These are phyloP conservation scores for Drosophila nebulosa DNA, from an alignment of 1,140 invertebrate genomes.

Conservation along the genomic window DNA sequence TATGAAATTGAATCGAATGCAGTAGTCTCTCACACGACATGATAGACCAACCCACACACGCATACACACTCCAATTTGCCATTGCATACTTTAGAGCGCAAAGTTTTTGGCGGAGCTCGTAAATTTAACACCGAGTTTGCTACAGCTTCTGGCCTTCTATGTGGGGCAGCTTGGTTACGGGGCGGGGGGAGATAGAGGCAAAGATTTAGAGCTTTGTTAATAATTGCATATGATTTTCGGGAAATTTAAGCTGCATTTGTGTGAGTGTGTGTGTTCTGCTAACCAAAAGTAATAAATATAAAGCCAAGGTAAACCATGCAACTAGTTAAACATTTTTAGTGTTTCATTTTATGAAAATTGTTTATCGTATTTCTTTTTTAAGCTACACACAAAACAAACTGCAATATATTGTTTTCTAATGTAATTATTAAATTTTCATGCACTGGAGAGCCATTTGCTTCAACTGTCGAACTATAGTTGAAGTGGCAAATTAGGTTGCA, in stretches of 20 bases:
- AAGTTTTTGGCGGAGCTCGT: constrained; percentile 50
- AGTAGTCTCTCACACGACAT: constrained; percentile 1
- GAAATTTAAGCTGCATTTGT: constrained; percentile 10
- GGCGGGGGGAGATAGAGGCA: not conserved
- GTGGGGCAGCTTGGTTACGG: not conserved
- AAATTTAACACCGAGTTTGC: constrained; percentile 43
- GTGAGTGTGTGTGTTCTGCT: not conserved
- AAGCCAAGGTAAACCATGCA: not conserved
- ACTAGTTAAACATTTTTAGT: not conserved
- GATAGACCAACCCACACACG: not conserved
- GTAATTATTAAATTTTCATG: too few species aligned
- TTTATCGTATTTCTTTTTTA: too few species aligned
- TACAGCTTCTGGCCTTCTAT: constrained; percentile 25
- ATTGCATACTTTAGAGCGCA: constrained; percentile 58
- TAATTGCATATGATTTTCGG: constrained; percentile 49
- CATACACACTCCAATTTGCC: constrained; percentile 23
- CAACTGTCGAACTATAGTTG: too few species aligned
- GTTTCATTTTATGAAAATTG: not conserved
- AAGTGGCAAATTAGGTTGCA: too few species aligned
- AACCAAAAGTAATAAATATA: not conserved
- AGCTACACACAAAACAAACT: too few species aligned
- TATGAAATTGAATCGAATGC: constrained; percentile 58
- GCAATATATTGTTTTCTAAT: too few species aligned
- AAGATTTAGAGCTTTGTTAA: constrained; percentile 34
- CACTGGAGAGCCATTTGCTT: too few species aligned